Conservation (phyloP, 1,140 invertebrate genomes). For the Rhagoletis zephyria region DNA sequence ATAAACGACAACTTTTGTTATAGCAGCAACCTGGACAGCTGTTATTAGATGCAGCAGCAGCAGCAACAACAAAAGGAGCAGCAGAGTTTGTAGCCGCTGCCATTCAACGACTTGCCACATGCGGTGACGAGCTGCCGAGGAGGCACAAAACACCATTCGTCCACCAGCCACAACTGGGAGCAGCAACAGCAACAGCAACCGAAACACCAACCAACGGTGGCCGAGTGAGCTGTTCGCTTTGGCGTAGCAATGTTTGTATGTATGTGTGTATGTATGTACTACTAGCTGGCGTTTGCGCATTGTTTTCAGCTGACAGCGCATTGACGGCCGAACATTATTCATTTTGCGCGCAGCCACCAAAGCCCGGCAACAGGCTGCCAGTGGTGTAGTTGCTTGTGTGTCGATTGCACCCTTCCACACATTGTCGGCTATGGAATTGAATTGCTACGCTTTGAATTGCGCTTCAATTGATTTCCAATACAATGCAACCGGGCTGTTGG, state of each 20-base stretch:
- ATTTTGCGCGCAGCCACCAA: slow-evolving; percentile 38
- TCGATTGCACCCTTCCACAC: not conserved
- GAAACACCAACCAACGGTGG: not conserved
- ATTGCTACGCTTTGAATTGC: slow-evolving; percentile 22
- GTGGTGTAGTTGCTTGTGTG: not conserved
- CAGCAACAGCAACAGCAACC: not conserved
- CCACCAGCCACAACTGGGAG: not conserved
- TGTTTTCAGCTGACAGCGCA: slow-evolving; percentile 66
- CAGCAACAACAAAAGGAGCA: not conserved
- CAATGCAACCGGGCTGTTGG: not conserved
- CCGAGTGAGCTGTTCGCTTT: slow-evolving; percentile 7
- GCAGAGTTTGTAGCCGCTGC: not conserved
- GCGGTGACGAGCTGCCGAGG: slow-evolving; percentile 19
- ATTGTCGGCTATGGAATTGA: slow-evolving; percentile 17
- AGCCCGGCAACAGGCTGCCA: not conserved
- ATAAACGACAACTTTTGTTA: slow-evolving; percentile 25
- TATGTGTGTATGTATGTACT: too few relatives aligned
- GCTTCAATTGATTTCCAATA: slow-evolving; percentile 38
- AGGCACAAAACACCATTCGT: not conserved
- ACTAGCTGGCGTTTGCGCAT: slow-evolving; percentile 57
- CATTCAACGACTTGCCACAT: slow-evolving; percentile 35
- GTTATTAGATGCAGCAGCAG: not conserved
- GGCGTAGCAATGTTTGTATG: not conserved
- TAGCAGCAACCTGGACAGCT: not conserved
- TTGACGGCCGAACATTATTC: slow-evolving; percentile 58